Percentiles rank a stretch among this genome's conserved stretches.
These are phyloP conservation scores for Turnix velox DNA, from an alignment of 2,113 vertebrate genomes.

Conservation along the genomic window DNA sequence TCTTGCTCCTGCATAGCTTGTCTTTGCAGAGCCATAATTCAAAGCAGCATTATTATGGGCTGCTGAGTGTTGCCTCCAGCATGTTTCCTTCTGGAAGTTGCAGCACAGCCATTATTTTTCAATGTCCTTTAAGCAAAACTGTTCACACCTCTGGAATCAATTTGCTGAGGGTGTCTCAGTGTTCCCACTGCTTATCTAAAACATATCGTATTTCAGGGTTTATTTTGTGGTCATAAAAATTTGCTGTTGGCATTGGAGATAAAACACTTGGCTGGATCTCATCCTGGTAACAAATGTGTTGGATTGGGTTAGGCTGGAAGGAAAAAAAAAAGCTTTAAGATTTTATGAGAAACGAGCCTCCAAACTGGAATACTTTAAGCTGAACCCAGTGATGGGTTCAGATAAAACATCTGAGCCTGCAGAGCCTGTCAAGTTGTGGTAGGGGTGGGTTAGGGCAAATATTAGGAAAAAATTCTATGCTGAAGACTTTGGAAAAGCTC, in stretches of 20 bases:
- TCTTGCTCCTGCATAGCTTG: background rate
- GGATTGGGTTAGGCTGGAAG: background rate
- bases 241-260: slow-evolving; percentile 8
- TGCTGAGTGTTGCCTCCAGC: background rate
- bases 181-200: slow-evolving; percentile 31
- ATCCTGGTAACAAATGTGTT: background rate
- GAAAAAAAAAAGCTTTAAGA: background rate
- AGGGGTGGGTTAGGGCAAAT: too few relatives aligned
- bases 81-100: background rate
- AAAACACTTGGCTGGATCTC: background rate
- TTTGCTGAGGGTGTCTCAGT: background rate
- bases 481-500: too few relatives aligned
- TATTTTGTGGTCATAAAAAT: slow-evolving; percentile 32
- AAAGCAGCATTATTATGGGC: background rate
- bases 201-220: slow-evolving; percentile 24
- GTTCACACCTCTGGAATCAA: slow-evolving; percentile 32
- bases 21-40: background rate
- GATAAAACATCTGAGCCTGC: background rate
- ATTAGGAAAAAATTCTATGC: too few relatives aligned
- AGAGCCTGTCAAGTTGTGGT: too few relatives aligned
- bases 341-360: background rate
- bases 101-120: background rate
- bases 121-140: background rate
- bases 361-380: background rate
- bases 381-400: background rate